Evolutionary conservation across 2,797 vertebrate species (phyloP).

Genomic region (Sylvilagus floridanus): DNA sequence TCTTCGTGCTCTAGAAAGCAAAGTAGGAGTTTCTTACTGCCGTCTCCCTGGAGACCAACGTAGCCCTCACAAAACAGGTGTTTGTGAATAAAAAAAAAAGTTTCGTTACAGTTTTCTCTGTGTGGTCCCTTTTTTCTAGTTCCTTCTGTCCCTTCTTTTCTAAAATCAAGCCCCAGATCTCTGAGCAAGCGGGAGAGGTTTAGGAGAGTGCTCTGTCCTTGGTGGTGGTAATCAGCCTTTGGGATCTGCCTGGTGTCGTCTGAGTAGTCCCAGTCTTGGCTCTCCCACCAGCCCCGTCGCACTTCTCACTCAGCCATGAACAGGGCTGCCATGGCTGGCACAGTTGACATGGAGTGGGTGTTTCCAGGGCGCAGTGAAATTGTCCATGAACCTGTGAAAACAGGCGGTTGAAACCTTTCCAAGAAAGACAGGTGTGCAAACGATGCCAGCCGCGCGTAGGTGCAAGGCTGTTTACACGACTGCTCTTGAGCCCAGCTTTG

Average conservation of each 20-base stretch:
- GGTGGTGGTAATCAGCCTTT: slow-evolving; percentile 55
- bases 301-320: slow-evolving; percentile 23
- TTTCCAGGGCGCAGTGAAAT: slow-evolving; percentile 66
- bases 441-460: slow-evolving; percentile 56
- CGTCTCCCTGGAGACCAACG: neutral
- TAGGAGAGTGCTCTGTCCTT: neutral
- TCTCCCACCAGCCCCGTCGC: neutral
- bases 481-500: slow-evolving; percentile 56
- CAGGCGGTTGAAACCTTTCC: slow-evolving; percentile 83
- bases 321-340: slow-evolving; percentile 54
- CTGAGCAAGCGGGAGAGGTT: neutral
- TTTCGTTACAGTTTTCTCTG: neutral
- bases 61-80: too few relatives aligned
- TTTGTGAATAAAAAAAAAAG: neutral
- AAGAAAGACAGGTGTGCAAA: slow-evolving; percentile 86
- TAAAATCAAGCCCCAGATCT: neutral
- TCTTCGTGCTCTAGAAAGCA: neutral
- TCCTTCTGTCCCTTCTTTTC: neutral
- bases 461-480: slow-evolving; percentile 74
- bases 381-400: slow-evolving; percentile 76
- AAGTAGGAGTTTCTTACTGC: neutral
- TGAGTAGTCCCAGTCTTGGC: neutral
- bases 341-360: slow-evolving; percentile 44
- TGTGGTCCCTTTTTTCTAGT: neutral
- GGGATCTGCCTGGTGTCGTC: neutral